Conservation (phyloP, 1,140 invertebrate species). For the Meteorus sp. region DNA sequence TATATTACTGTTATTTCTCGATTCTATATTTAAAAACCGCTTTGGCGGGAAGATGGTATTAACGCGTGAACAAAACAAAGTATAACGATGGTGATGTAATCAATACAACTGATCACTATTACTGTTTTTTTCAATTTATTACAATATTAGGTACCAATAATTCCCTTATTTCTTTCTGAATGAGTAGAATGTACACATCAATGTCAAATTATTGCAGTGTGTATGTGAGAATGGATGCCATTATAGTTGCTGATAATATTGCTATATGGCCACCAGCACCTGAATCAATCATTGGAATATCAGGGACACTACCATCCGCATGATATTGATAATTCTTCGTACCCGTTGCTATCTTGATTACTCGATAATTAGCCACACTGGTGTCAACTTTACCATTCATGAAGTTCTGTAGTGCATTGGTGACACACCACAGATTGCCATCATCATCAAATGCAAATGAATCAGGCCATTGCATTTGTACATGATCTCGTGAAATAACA, state of each 20-base stretch:
- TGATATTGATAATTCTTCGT: slow-evolving; percentile 68
- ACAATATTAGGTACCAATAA: neutral
- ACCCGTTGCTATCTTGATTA: slow-evolving; percentile 59
- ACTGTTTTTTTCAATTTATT: no score
- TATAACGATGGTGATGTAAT: no score
- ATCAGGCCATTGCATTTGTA: slow-evolving; percentile 71
- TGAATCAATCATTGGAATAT: slow-evolving; percentile 44
- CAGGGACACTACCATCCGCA: slow-evolving; percentile 46
- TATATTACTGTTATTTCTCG: no score
- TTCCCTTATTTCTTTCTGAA: neutral
- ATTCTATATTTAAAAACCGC: no score
- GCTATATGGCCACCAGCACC: slow-evolving; percentile 35
- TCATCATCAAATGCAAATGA: slow-evolving; percentile 69
- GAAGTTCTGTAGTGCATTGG: slow-evolving; percentile 69
- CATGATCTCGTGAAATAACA: slow-evolving; percentile 67
- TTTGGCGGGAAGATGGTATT: no score
- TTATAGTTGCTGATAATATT: slow-evolving; percentile 16
- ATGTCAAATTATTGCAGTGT: slow-evolving; percentile 6
- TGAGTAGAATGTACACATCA: neutral
- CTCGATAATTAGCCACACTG: slow-evolving; percentile 64
- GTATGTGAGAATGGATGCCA: slow-evolving; percentile 22
- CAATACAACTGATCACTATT: no score
- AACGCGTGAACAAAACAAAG: no score
- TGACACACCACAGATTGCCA: slow-evolving; percentile 66
- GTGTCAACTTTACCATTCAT: slow-evolving; percentile 60